Evolutionary conservation across 1,140 invertebrate species (phyloP).

Genomic region (Sarcophaga bullata): DNA sequence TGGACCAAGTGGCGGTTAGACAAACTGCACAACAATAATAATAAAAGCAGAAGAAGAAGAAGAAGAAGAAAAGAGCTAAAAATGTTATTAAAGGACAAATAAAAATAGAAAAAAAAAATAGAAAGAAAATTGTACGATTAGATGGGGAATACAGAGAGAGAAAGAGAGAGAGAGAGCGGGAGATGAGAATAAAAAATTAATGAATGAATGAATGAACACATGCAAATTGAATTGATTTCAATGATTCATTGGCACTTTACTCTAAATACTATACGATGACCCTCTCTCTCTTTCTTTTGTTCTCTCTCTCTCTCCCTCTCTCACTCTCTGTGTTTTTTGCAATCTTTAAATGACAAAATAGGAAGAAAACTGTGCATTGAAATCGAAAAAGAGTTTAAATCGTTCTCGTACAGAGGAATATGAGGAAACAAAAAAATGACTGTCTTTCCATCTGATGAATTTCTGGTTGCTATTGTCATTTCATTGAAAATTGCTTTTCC

Average conservation of each 20-base stretch:
- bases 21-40: too few species aligned
- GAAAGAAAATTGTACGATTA: too few species aligned
- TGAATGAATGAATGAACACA: neutral
- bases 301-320: neutral
- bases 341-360: neutral
- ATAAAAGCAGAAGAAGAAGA: too few species aligned
- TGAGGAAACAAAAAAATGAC: neutral
- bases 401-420: neutral
- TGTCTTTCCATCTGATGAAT: conserved; percentile 35
- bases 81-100: too few species aligned
- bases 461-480: conserved; percentile 35
- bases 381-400: neutral
- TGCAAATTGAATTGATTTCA: conserved; percentile 39
- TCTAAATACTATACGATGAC: neutral
- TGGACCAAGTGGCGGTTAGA: too few species aligned
- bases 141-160: too few species aligned
- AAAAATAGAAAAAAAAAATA: too few species aligned
- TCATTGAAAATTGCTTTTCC: conserved; percentile 36
- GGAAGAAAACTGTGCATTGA: neutral
- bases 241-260: conserved; percentile 37
- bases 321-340: neutral
- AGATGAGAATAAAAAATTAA: too few species aligned
- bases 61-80: too few species aligned
- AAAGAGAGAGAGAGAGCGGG: too few species aligned
- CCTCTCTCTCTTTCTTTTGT: neutral